Conservation (phyloP, 30 jellyfish, hydroid and myxozoan species). For the Aurelia coerulea region DNA sequence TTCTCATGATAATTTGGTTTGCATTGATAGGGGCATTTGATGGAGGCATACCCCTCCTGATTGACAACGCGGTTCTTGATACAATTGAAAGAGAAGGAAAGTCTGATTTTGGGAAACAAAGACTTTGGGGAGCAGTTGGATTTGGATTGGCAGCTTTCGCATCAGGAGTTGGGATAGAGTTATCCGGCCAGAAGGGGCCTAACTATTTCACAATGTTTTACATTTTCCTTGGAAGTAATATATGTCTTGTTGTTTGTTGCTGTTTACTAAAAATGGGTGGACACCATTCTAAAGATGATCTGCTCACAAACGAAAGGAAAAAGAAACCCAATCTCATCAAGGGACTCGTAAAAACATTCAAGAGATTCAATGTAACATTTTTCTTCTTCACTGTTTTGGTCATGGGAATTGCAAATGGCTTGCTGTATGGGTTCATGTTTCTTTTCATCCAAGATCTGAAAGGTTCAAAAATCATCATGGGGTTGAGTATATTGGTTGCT, state of each 20-base stretch:
- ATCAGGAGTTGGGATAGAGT: slow-evolving; percentile 69
- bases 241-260: slow-evolving; percentile 40
- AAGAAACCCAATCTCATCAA: slow-evolving; percentile 26
- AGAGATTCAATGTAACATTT: slow-evolving; percentile 54
- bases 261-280: slow-evolving; percentile 46
- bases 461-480: slow-evolving; percentile 82
- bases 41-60: slow-evolving; percentile 71
- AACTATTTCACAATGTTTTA: slow-evolving; percentile 55
- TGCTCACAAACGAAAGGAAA: slow-evolving; percentile 7
- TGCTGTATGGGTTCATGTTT: slow-evolving; percentile 69
- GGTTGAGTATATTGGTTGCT: slow-evolving; percentile 75
- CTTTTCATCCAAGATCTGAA: slow-evolving; percentile 60
- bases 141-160: slow-evolving; percentile 75
- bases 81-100: slow-evolving; percentile 29
- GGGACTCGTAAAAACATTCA: slow-evolving; percentile 58
- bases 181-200: slow-evolving; percentile 49
- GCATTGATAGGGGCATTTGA: slow-evolving; percentile 73
- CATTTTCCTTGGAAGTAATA: slow-evolving; percentile 59
- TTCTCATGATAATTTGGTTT: slow-evolving; percentile 57
- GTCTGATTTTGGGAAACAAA: slow-evolving; percentile 71
- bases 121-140: slow-evolving; percentile 91
- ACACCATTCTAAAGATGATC: slow-evolving; percentile 1
- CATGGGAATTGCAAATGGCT: slow-evolving; percentile 79
- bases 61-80: slow-evolving; percentile 63
- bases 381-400: slow-evolving; percentile 63